Percentiles rank a stretch among this genome's conserved stretches.
Conservation (phyloP, 2,888 invertebrate species). For the Chirona hameri region DNA sequence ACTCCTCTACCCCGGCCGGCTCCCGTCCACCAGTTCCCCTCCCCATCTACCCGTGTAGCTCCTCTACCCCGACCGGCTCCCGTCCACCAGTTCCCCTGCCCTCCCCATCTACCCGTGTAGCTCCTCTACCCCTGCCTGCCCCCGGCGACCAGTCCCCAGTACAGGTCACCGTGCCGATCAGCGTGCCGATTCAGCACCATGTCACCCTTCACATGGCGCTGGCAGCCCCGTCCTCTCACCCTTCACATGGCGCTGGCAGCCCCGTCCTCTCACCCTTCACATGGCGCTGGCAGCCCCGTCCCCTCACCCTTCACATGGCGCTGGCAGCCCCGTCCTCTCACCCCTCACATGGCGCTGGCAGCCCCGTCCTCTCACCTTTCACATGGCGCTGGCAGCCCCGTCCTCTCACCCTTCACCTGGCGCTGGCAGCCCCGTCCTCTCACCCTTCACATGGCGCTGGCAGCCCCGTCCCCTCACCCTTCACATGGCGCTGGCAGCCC, state of each 20-base stretch:
- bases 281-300: neutral
- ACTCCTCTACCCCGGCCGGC: too few species aligned
- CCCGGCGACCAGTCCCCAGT: neutral
- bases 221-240: slow-evolving; percentile 46
- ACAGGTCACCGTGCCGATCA: neutral
- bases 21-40: too few species aligned
- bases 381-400: neutral
- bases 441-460: slow-evolving; percentile 51
- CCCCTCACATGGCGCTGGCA: slow-evolving; percentile 44
- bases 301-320: slow-evolving; percentile 51
- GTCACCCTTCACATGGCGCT: neutral
- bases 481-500: neutral
- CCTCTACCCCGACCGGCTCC: too few species aligned
- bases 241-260: slow-evolving; percentile 46
- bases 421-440: slow-evolving; percentile 31
- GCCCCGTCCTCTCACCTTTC: slow-evolving; percentile 52
- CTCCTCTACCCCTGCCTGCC: too few species aligned
- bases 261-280: slow-evolving; percentile 51
- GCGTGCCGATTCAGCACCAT: neutral
- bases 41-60: too few species aligned
- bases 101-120: too few species aligned
- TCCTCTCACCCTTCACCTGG: slow-evolving; percentile 52
- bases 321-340: slow-evolving; percentile 42
- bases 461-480: slow-evolving; percentile 51
- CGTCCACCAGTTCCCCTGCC: too few species aligned